phyloP scores from a whole-genome alignment of 2,888 invertebrate species.

The Hypselothyrea guttata region DNA sequence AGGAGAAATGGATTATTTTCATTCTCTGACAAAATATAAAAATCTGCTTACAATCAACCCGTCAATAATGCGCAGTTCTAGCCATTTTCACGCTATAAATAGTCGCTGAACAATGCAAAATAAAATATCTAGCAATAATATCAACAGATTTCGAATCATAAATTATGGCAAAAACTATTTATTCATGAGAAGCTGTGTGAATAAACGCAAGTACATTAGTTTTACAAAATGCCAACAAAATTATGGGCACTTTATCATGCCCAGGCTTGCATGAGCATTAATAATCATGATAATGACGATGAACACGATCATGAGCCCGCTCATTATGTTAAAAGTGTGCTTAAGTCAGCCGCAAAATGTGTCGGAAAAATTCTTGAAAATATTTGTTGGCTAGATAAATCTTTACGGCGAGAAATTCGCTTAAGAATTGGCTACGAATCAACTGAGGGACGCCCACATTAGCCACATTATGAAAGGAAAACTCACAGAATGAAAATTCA shows the following conservation, averaged over 20 bases:
- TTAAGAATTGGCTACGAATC: not conserved
- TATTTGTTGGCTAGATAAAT: slow-evolving; percentile 40
- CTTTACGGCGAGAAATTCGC: slow-evolving; percentile 11
- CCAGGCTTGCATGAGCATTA: slow-evolving; percentile 4
- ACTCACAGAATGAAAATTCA: no score
- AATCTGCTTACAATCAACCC: no score
- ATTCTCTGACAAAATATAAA: no score
- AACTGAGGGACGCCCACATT: no score
- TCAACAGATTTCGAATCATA: slow-evolving; percentile 8
- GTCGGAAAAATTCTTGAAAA: slow-evolving; percentile 17
- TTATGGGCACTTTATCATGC: slow-evolving; percentile 56
- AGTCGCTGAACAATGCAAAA: not conserved
- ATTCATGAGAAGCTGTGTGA: not conserved
- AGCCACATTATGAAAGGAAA: not conserved
- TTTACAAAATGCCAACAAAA: slow-evolving; percentile 47
- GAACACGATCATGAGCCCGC: slow-evolving; percentile 5
- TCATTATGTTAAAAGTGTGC: slow-evolving; percentile 18
- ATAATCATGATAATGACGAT: slow-evolving; percentile 26
- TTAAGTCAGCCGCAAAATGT: slow-evolving; percentile 39
- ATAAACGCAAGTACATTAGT: slow-evolving; percentile 28
- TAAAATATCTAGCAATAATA: not conserved
- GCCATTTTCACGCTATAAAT: slow-evolving; percentile 1
- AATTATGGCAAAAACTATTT: slow-evolving; percentile 26
- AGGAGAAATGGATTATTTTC: no score
- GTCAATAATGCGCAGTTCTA: no score